Evolutionary conservation across 2,113 vertebrate genomes (phyloP).

Genomic region (Nestor notabilis): DNA sequence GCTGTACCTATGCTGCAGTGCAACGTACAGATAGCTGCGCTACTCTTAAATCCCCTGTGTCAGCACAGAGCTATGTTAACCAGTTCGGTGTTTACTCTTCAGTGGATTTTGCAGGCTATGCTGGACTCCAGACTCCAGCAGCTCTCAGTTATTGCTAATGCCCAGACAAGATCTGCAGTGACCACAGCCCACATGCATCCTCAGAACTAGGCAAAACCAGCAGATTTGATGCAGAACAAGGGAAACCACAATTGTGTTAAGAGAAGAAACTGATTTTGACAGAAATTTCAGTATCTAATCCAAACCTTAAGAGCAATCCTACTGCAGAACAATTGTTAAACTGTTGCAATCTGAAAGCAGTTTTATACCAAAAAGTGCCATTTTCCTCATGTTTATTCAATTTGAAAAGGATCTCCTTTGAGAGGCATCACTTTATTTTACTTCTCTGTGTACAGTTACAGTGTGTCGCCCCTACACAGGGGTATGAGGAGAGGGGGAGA

Average conservation of each 20-base stretch:
- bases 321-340: neutral
- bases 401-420: neutral
- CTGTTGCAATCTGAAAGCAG: neutral
- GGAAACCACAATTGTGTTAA: neutral
- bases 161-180: neutral
- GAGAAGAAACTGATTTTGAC: neutral
- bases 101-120: neutral
- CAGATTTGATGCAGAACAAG: neutral
- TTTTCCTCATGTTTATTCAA: neutral
- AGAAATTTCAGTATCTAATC: neutral
- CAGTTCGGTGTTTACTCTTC: neutral
- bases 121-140: neutral
- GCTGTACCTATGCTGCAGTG: neutral
- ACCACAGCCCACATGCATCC: neutral
- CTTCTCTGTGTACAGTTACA: neutral
- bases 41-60: accelerated
- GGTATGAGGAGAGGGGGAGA: neutral
- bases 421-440: neutral
- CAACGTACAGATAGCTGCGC: accelerated
- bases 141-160: accelerated
- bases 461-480: accelerated
- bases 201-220: neutral
- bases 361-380: neutral
- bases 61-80: neutral
- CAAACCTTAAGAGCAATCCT: neutral